phyloP scores from a whole-genome alignment of 2,888 invertebrate species.

The Apamea epomidion region DNA sequence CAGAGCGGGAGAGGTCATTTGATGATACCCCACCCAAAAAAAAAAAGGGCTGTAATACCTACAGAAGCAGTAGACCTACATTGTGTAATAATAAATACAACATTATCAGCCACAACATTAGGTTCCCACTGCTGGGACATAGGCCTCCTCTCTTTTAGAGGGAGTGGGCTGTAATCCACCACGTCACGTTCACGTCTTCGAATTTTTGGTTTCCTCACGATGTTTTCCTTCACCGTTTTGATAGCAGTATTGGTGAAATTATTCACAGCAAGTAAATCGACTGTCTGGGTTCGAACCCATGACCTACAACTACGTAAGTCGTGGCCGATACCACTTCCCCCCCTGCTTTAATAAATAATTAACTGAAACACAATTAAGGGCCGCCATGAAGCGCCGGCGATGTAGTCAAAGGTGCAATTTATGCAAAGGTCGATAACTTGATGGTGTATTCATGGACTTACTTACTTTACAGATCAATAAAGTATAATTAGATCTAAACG shows the following conservation, averaged over 20 bases:
- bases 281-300: too few species aligned
- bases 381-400: neutral
- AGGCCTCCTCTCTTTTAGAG: too few species aligned
- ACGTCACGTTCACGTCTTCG: neutral
- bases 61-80: neutral
- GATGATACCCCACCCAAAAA: too few species aligned
- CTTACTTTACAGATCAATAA: neutral
- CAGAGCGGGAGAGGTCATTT: too few species aligned
- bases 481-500: neutral
- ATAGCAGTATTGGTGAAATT: too few species aligned
- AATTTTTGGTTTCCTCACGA: neutral
- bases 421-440: constrained; percentile 3
- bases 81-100: neutral
- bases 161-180: too few species aligned
- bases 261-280: too few species aligned
- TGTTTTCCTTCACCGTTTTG: neutral
- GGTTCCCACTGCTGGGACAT: too few species aligned
- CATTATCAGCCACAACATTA: too few species aligned
- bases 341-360: neutral
- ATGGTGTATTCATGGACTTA: neutral
- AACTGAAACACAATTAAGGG: neutral
- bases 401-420: neutral
- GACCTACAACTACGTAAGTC: neutral
- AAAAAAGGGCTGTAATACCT: neutral
- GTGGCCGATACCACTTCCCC: too few species aligned